These are phyloP conservation scores for Electrophaes corylata DNA, from an alignment of 2,888 invertebrate genomes.

Conservation along the genomic window DNA sequence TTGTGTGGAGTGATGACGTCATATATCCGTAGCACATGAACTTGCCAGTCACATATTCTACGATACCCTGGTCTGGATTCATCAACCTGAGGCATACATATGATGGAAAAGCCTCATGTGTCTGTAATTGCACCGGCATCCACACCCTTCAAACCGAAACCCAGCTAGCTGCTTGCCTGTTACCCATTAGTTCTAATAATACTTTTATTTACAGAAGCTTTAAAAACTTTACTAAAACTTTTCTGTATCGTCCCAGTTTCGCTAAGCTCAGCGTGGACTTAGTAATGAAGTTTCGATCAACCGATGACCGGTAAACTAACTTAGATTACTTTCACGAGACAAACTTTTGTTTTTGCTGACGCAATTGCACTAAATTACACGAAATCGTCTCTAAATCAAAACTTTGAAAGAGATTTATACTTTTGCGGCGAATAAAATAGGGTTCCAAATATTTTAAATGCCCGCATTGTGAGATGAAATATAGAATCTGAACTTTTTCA, in stretches of 20 bases:
- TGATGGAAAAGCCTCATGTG: too few species aligned
- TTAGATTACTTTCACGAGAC: constrained; percentile 7
- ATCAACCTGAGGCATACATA: too few species aligned
- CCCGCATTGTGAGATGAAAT: constrained; percentile 36
- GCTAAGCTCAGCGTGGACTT: background rate
- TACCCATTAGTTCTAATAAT: too few species aligned
- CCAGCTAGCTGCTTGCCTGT: too few species aligned
- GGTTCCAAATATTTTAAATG: constrained; percentile 38
- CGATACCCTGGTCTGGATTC: too few species aligned
- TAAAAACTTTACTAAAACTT: too few species aligned
- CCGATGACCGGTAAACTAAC: constrained; percentile 6
- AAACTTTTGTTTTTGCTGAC: constrained; percentile 25
- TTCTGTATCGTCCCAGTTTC: background rate
- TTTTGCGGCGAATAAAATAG: constrained; percentile 35
- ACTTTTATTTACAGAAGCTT: background rate
- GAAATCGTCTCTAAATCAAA: constrained; percentile 40
- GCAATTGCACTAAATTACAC: constrained; percentile 38
- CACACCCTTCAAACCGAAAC: too few species aligned
- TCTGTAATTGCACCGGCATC: too few species aligned
- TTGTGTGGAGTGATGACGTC: too few species aligned
- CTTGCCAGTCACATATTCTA: too few species aligned
- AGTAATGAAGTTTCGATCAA: constrained; percentile 1
- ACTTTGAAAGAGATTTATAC: constrained; percentile 44
- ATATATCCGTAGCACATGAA: too few species aligned
- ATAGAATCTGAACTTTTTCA: constrained; percentile 37